Evolutionary conservation across 2,888 invertebrate genomes (phyloP).

Genomic region (Cephonodes hylas): DNA sequence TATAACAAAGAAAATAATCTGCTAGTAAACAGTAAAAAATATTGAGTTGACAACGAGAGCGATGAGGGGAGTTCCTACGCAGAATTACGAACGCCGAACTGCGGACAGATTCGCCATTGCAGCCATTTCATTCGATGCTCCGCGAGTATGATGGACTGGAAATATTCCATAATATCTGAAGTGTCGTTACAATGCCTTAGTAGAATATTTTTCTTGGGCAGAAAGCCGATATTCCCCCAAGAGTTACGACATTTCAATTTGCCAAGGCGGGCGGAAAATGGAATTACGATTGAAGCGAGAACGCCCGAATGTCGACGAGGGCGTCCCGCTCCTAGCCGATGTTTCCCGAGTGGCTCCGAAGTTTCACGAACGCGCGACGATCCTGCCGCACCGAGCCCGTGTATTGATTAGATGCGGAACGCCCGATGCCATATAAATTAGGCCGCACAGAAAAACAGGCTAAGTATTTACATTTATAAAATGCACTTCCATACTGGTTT

Average conservation of each 20-base stretch:
- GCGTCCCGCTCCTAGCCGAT: constrained; percentile 50
- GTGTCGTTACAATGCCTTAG: constrained; percentile 77
- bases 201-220: constrained; percentile 79
- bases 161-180: constrained; percentile 77
- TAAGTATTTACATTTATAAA: constrained; percentile 41
- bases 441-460: constrained; percentile 76
- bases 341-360: constrained; percentile 55
- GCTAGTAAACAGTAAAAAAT: constrained; percentile 23
- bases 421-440: constrained; percentile 80
- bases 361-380: constrained; percentile 52
- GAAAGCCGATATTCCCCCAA: constrained; percentile 82
- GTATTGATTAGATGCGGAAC: constrained; percentile 82
- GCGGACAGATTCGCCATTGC: constrained; percentile 66
- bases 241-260: constrained; percentile 83
- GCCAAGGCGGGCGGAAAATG: constrained; percentile 82
- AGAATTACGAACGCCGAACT: constrained; percentile 52
- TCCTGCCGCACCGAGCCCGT: constrained; percentile 68
- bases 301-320: constrained; percentile 59
- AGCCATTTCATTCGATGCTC: constrained; percentile 64
- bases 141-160: constrained; percentile 72
- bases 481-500: constrained; percentile 11
- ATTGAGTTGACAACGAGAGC: constrained; percentile 45
- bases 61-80: constrained; percentile 44
- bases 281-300: constrained; percentile 81
- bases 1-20: constrained; percentile 25